Base-by-base conservation (phyloP, 2,888 invertebrate genomes). In the Punctoribates punctum region DNA sequence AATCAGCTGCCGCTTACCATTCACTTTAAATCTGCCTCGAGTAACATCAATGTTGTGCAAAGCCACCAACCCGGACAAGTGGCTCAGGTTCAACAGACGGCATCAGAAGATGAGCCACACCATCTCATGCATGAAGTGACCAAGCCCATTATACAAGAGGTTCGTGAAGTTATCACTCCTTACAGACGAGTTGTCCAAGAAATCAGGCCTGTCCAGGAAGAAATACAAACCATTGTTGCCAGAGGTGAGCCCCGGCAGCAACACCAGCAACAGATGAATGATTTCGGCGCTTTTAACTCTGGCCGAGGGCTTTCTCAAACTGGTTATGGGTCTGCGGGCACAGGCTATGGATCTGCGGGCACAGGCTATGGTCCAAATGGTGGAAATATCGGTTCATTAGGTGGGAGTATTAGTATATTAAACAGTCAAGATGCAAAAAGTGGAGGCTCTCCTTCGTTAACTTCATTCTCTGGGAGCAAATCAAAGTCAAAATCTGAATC, bases 131-230 rank as follows among this genome's bases (percentile, higher is more conserved):
- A 76, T 29, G 54, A 48, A 29, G 76, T 76, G 13, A 76, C 73
- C 0, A 76, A 76, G 38, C 76, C 76, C 5, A 73, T 65, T 23
- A 75, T 70, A 11, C 62, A 75, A 51, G 75, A 72, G n/a, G 72
- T 72, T 4, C 20, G 72, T 0, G 72, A 72, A 72, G 72, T 72
- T 0, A 72, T 72, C 25, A 72, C 46, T 25, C 72, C 72, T 15
- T 72, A 72, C 27, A 42, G 72, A 17, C 72, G 72, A 8, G 46
- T 72, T 15, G 72, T 72, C 13, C 72, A 72, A 15, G 72, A 72
- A 17, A 48, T 72, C 6, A 46, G 46, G 6, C 72, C 72, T 17
- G 72, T 72, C 13, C 46, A 48, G 42, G 72, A 72, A 46, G 72
- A 48, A 8, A 72, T 46, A 4, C 42, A 72, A 15, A 72, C 72